phyloP scores from a whole-genome alignment of 2,113 vertebrate genomes.

The Centrocercus urophasianus region DNA sequence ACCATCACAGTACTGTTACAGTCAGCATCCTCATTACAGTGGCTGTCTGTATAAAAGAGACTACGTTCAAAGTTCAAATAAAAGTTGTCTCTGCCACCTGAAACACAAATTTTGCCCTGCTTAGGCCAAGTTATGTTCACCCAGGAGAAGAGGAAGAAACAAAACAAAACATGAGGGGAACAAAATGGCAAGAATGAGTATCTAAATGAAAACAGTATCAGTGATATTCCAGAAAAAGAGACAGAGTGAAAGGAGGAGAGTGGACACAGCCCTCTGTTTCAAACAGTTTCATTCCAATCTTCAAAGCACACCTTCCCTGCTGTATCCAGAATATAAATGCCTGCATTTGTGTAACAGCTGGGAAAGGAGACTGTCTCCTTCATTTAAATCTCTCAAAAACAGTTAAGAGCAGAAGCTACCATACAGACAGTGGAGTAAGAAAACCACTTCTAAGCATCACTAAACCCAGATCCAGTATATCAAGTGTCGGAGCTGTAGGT shows the following conservation, averaged over 20 bases:
- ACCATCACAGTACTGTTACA: background rate
- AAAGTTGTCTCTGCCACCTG: background rate
- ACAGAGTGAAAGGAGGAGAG: background rate
- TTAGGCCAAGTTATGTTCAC: background rate
- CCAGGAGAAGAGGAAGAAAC: background rate
- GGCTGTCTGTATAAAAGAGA: background rate
- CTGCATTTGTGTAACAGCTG: background rate
- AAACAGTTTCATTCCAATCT: background rate
- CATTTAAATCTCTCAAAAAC: background rate
- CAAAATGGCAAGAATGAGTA: background rate
- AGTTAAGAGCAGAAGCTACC: background rate
- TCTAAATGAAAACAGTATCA: background rate
- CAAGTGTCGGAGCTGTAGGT: no score
- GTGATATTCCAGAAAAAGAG: background rate
- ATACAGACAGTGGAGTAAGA: background rate
- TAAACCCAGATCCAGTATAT: background rate
- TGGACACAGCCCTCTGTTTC: background rate
- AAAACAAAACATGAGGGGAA: background rate
- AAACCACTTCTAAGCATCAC: background rate
- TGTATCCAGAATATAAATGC: background rate
- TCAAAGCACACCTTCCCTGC: background rate
- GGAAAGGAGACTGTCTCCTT: background rate
- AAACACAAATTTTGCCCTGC: background rate
- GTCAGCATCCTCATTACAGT: background rate
- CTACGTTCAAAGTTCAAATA: background rate